These are phyloP conservation scores for Euplagia quadripunctaria DNA, from an alignment of 2,888 invertebrate species.

Conservation along the genomic window DNA sequence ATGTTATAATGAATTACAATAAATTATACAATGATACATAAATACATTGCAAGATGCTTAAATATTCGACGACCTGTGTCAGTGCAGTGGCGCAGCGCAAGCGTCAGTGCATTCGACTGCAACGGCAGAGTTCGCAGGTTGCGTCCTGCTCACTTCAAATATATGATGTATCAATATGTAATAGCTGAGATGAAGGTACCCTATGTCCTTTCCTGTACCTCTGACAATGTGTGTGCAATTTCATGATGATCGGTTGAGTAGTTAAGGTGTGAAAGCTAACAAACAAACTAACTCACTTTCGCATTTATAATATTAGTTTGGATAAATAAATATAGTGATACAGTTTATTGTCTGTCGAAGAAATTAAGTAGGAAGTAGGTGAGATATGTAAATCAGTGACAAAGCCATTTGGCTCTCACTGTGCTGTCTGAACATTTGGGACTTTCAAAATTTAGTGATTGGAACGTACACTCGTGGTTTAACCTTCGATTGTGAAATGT, in stretches of 20 bases:
- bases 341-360: background rate
- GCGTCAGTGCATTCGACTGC: background rate
- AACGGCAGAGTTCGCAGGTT: background rate
- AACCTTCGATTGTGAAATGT: constrained; percentile 62
- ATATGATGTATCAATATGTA: too few species aligned
- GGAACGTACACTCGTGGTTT: constrained; percentile 50
- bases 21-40: background rate
- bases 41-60: background rate
- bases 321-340: too few species aligned
- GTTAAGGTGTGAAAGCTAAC: too few species aligned
- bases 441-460: constrained; percentile 52
- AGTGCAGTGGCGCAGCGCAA: background rate
- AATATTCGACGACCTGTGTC: background rate
- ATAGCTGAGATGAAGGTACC: too few species aligned
- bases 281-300: too few species aligned
- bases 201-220: too few species aligned
- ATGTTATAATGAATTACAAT: background rate
- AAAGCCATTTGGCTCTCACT: constrained; percentile 30
- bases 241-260: too few species aligned
- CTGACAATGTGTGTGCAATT: too few species aligned
- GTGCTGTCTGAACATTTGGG: constrained; percentile 21
- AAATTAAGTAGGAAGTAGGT: background rate
- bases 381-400: constrained; percentile 14
- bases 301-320: too few species aligned
- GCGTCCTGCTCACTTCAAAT: background rate